phyloP scores from a whole-genome alignment of 2,888 invertebrate genomes.

The Tryphoninae sp. region DNA sequence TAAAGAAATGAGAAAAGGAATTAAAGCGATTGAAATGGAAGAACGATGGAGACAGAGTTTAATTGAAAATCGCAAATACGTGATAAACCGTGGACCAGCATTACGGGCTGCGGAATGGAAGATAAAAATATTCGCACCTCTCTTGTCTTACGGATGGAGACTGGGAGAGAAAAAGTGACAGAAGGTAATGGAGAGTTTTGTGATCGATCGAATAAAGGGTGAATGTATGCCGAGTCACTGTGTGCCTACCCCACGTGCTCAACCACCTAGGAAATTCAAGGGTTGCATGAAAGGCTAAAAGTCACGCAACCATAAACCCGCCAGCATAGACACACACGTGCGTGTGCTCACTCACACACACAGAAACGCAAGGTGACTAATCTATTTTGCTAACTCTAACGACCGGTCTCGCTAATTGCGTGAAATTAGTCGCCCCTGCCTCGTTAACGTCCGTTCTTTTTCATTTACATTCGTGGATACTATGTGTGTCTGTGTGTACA shows the following conservation, averaged over 20 bases:
- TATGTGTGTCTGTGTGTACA: background rate
- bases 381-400: slow-evolving; percentile 69
- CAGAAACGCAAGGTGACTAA: slow-evolving; percentile 58
- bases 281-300: background rate
- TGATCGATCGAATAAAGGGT: slow-evolving; percentile 62
- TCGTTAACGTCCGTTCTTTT: slow-evolving; percentile 54
- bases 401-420: slow-evolving; percentile 71
- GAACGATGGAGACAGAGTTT: slow-evolving; percentile 23
- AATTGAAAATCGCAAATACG: slow-evolving; percentile 49
- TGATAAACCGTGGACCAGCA: slow-evolving; percentile 25
- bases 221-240: slow-evolving; percentile 57
- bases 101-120: slow-evolving; percentile 26
- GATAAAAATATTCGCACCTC: slow-evolving; percentile 23
- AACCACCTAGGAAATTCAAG: slow-evolving; percentile 13
- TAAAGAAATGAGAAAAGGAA: background rate
- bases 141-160: slow-evolving; percentile 1
- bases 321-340: slow-evolving; percentile 2
- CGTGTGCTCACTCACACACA: slow-evolving; percentile 4
- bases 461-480: background rate
- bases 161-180: slow-evolving; percentile 32
- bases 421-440: slow-evolving; percentile 71
- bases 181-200: slow-evolving; percentile 31
- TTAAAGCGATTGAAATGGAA: background rate
- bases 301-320: no score
- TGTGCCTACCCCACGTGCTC: slow-evolving; percentile 45